A percentile compares a stretch with the other conserved stretches of the same genome.
Conservation (phyloP, 2,113 vertebrate species). For the Zapornia atra region DNA sequence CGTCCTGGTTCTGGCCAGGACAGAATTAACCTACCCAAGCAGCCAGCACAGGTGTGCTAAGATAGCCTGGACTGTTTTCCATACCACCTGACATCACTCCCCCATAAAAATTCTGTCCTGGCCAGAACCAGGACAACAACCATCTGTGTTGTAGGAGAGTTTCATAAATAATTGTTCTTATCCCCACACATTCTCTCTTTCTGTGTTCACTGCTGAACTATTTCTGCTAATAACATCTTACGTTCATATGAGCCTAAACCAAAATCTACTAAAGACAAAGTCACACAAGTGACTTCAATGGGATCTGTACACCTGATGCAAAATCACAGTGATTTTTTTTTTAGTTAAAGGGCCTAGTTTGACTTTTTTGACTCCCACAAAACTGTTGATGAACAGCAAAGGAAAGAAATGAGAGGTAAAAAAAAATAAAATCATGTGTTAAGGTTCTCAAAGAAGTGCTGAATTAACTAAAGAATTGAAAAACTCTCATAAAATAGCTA, state of each 20-base stretch:
- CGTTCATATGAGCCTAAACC: neutral
- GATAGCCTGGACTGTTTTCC: too few relatives aligned
- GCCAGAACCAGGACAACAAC: neutral
- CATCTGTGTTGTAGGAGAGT: neutral
- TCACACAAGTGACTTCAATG: neutral
- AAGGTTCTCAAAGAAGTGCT: neutral
- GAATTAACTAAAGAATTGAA: neutral
- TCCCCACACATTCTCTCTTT: neutral
- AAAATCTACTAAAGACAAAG: neutral
- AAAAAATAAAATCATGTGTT: neutral
- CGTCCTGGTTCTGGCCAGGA: too few relatives aligned
- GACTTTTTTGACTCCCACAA: neutral
- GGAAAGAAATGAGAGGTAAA: neutral
- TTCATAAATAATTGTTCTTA: neutral
- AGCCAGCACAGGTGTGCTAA: too few relatives aligned
- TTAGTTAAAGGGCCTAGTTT: neutral
- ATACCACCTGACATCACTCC: too few relatives aligned
- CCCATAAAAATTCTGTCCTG: too few relatives aligned
- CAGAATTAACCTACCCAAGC: too few relatives aligned
- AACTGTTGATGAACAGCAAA: neutral
- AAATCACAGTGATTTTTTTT: neutral
- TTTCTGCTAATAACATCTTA: neutral
- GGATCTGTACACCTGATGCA: neutral
- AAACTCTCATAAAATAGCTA: neutral
- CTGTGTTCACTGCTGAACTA: neutral